Conservation (phyloP, 2,113 vertebrate genomes). For the Cottus gobio region DNA sequence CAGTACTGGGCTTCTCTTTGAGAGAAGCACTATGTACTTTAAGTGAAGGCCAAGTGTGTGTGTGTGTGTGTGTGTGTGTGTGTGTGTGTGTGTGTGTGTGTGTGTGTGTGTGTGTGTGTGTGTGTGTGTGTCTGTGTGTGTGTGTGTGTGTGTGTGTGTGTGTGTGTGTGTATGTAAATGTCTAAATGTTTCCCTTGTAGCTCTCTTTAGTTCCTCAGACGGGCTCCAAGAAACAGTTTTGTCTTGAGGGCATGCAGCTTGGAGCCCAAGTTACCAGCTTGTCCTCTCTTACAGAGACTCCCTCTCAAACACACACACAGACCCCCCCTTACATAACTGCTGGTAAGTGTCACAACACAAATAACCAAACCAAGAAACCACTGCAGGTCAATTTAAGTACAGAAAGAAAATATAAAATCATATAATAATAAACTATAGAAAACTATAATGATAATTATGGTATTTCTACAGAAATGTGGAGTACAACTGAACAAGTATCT, state of each 20-base stretch:
- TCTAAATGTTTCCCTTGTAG: slow-evolving; percentile 51
- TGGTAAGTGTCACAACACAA: slow-evolving; percentile 34
- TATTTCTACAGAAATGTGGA: not conserved
- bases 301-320: not conserved
- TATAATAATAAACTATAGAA: too few relatives aligned
- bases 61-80: too few relatives aligned
- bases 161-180: slow-evolving; percentile 37
- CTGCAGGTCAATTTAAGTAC: not conserved
- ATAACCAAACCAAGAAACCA: not conserved
- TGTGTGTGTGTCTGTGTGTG: too few relatives aligned
- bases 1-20: slow-evolving; percentile 15
- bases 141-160: slow-evolving; percentile 37
- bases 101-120: too few relatives aligned
- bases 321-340: slow-evolving; percentile 41
- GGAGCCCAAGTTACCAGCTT: slow-evolving; percentile 17
- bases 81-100: too few relatives aligned
- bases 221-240: slow-evolving; percentile 59
- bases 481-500: not conserved
- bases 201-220: slow-evolving; percentile 35
- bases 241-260: slow-evolving; percentile 33
- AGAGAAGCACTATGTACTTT: slow-evolving; percentile 43
- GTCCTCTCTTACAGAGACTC: not conserved
- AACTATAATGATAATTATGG: not conserved
- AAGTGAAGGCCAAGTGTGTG: slow-evolving; percentile 15
- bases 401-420: not conserved